Conservation (phyloP, 2,888 invertebrate species). For the Platycnemis pennipes region DNA sequence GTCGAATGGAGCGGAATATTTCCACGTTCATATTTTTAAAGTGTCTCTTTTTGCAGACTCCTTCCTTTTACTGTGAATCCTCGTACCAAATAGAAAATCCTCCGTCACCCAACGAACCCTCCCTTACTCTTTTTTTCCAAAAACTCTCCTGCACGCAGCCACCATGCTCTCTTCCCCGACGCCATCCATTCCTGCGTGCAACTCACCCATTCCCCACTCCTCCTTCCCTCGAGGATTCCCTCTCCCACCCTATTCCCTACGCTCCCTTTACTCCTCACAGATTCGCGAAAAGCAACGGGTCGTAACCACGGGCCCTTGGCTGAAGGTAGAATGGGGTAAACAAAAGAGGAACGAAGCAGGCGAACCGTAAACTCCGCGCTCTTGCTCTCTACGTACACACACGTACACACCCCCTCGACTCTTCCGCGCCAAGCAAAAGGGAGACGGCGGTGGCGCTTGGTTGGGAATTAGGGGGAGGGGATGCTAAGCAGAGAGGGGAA, state of each 20-base stretch:
- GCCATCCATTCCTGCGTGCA: slow-evolving; percentile 19
- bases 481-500: background rate
- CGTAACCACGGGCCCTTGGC: slow-evolving; percentile 62
- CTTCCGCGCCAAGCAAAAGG: slow-evolving; percentile 51
- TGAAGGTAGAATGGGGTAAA: slow-evolving; percentile 65
- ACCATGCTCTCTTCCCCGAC: background rate
- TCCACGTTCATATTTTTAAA: background rate
- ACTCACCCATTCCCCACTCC: slow-evolving; percentile 8
- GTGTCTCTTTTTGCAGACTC: background rate
- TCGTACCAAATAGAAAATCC: background rate
- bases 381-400: slow-evolving; percentile 6
- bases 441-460: background rate
- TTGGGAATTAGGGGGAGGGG: background rate
- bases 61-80: background rate
- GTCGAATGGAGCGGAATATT: background rate
- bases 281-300: slow-evolving; percentile 67
- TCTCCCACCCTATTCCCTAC: background rate
- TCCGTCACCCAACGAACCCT: background rate
- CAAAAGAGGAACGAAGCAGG: slow-evolving; percentile 61
- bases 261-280: slow-evolving; percentile 55
- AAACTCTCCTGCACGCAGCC: background rate
- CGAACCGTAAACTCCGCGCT: slow-evolving; percentile 65
- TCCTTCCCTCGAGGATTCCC: background rate
- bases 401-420: slow-evolving; percentile 8
- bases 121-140: background rate